Conservation (phyloP, 1,140 invertebrate genomes). For the Scaptomyza graminum region DNA sequence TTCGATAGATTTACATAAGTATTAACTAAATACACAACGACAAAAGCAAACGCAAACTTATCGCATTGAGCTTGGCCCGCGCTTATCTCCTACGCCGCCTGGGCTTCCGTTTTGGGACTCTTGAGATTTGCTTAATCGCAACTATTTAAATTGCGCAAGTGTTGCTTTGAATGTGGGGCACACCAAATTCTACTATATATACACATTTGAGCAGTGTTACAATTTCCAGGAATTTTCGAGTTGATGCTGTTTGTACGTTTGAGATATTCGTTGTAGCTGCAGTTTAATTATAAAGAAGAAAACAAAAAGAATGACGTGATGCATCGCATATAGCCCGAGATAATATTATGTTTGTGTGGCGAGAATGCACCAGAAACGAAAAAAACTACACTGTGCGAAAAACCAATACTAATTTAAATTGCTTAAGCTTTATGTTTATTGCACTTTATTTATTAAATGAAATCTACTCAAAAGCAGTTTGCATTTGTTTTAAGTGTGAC, state of each 20-base stretch:
- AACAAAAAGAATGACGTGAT: conserved; percentile 67
- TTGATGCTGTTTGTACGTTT: conserved; percentile 31
- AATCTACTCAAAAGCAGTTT: background rate
- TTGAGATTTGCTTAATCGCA: conserved; percentile 68
- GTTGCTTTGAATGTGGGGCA: conserved; percentile 47
- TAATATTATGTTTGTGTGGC: conserved; percentile 31
- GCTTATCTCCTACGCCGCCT: conserved; percentile 51
- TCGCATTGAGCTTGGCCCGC: conserved; percentile 52
- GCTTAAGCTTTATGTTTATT: no score
- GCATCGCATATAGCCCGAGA: conserved; percentile 48
- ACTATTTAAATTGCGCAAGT: conserved; percentile 31
- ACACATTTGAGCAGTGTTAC: background rate
- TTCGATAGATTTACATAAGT: background rate
- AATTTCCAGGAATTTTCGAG: conserved; percentile 43
- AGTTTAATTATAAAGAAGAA: conserved; percentile 75
- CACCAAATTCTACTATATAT: conserved; percentile 14
- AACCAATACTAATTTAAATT: background rate
- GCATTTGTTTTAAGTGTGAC: conserved; percentile 17
- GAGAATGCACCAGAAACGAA: conserved; percentile 6
- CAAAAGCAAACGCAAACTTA: conserved; percentile 44
- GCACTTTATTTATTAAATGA: no score
- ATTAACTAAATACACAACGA: conserved; percentile 44
- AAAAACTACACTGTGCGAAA: conserved; percentile 28
- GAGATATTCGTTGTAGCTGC: conserved; percentile 40
- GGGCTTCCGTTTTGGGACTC: conserved; percentile 68